Percentiles rank a stretch among this genome's conserved stretches.
These are phyloP conservation scores for Harpagoxenus sublaevis DNA, from an alignment of 2,888 invertebrate species.

Conservation along the genomic window DNA sequence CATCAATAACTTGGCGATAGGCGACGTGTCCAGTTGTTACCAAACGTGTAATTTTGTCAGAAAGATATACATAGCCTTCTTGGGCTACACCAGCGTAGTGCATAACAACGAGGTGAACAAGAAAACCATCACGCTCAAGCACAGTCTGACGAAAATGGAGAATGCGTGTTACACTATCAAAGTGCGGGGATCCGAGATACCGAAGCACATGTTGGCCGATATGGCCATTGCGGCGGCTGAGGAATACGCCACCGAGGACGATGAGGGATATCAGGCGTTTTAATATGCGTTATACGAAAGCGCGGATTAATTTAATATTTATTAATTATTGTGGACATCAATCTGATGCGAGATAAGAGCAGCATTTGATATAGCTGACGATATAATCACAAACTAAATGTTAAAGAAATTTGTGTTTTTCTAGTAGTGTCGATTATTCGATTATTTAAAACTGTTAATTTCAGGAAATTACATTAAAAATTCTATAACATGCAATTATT, in stretches of 20 bases:
- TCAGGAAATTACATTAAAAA: background rate
- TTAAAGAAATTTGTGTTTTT: background rate
- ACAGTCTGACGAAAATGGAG: constrained; percentile 94
- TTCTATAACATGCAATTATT: background rate
- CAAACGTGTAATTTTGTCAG: constrained; percentile 91
- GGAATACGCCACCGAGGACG: constrained; percentile 85
- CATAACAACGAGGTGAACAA: constrained; percentile 89
- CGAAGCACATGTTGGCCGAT: constrained; percentile 89
- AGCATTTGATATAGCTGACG: background rate
- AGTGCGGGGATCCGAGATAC: constrained; percentile 93
- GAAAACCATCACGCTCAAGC: constrained; percentile 91
- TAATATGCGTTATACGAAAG: background rate
- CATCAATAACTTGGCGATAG: constrained; percentile 93
- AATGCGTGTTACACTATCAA: constrained; percentile 93
- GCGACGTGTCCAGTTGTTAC: constrained; percentile 91
- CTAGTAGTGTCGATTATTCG: background rate
- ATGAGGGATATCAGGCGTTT: constrained; percentile 86
- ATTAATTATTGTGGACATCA: background rate
- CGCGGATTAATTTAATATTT: background rate
- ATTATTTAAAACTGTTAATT: background rate
- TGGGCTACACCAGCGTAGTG: constrained; percentile 87
- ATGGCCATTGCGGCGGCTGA: constrained; percentile 85
- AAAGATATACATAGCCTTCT: constrained; percentile 89
- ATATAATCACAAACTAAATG: background rate
- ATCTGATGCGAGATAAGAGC: background rate